Conservation (phyloP, 2,113 vertebrate species). For the Nothoprocta pentlandii region DNA sequence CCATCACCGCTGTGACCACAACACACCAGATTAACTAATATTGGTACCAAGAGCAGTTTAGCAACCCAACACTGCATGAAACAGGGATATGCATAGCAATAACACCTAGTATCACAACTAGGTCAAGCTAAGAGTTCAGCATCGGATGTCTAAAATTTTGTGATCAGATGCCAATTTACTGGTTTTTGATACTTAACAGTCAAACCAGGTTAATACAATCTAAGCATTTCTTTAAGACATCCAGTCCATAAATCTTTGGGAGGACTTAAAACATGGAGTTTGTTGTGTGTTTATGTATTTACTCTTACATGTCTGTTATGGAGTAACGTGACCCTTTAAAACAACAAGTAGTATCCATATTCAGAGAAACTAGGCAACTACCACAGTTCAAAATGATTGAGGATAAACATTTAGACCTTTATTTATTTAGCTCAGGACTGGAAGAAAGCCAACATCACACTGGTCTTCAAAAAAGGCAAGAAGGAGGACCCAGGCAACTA, state of each 20-base stretch:
- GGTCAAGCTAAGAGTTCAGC: neutral
- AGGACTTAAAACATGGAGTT: neutral
- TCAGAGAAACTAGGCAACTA: neutral
- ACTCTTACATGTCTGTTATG: fast-evolving
- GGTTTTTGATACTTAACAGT: neutral
- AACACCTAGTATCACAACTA: neutral
- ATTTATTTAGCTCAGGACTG: neutral
- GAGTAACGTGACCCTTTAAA: neutral
- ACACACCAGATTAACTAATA: neutral
- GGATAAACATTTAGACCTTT: neutral
- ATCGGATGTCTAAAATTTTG: neutral
- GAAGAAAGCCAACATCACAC: too few relatives aligned
- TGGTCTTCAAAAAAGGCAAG: too few relatives aligned
- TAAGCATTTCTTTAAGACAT: neutral
- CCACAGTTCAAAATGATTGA: neutral
- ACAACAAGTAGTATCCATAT: neutral
- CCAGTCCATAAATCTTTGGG: neutral
- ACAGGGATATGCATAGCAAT: fast-evolving
- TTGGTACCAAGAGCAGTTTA: neutral
- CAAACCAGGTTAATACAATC: neutral
- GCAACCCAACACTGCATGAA: neutral
- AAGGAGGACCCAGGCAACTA: too few relatives aligned
- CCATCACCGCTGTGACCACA: neutral
- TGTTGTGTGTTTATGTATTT: neutral
- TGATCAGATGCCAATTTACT: neutral